These are phyloP conservation scores for Rosalia funebris DNA, from an alignment of 2,888 invertebrate genomes.

Conservation along the genomic window DNA sequence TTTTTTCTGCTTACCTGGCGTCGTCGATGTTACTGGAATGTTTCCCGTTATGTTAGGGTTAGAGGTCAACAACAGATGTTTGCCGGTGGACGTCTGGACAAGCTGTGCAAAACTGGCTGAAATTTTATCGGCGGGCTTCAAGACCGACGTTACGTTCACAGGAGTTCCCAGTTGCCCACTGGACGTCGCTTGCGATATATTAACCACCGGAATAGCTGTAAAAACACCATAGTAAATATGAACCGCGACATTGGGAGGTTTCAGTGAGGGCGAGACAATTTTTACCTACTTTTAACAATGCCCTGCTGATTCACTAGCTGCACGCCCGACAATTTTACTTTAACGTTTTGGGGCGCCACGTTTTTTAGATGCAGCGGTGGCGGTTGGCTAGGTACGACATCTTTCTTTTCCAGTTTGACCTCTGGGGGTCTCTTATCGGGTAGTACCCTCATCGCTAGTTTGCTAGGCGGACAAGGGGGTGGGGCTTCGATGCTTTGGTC, in stretches of 20 bases:
- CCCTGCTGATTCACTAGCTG: slow-evolving; percentile 69
- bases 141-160: slow-evolving; percentile 55
- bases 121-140: slow-evolving; percentile 59
- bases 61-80: slow-evolving; percentile 74
- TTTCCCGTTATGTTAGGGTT: slow-evolving; percentile 60
- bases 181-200: slow-evolving; percentile 48
- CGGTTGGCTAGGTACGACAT: slow-evolving; percentile 30
- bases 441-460: slow-evolving; percentile 53
- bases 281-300: slow-evolving; percentile 66
- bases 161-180: slow-evolving; percentile 50
- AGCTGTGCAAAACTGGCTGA: slow-evolving; percentile 70
- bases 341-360: slow-evolving; percentile 46
- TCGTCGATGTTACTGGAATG: slow-evolving; percentile 59
- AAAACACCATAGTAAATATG: slow-evolving; percentile 22
- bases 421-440: slow-evolving; percentile 39
- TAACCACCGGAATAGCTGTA: slow-evolving; percentile 66
- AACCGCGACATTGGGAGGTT: background rate
- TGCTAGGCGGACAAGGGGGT: slow-evolving; percentile 71
- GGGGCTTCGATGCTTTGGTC: slow-evolving; percentile 66
- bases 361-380: slow-evolving; percentile 33
- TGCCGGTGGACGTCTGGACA: slow-evolving; percentile 77
- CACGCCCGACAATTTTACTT: slow-evolving; percentile 61
- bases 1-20: slow-evolving; percentile 49
- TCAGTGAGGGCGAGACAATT: background rate
- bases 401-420: slow-evolving; percentile 40